Evolutionary conservation across 2,888 invertebrate species (phyloP), one percentile per base, ranked within the genome.

Genomic region (Eulithis testata): DNA sequence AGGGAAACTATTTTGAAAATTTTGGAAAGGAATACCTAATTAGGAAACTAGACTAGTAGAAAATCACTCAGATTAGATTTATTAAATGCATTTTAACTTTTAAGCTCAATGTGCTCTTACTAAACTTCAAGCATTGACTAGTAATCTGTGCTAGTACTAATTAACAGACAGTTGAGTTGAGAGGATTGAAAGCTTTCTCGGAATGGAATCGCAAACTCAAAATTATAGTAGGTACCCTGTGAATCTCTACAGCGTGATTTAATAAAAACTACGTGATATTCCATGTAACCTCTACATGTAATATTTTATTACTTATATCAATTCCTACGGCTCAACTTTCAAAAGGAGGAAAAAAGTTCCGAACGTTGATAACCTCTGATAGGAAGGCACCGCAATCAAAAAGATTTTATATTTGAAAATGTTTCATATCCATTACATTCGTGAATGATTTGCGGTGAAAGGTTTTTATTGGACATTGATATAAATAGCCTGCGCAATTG

Each of bases 391-490:
- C 52, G n/a, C 44, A 59, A 21, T 43, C 37, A 43, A 53, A 63
- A 55, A 60, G 12, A 53, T 43, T 57, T 66, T 66, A 69, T 64
- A 68, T 66, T 65, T 57, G 53, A 61, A 64, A 60, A 55, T 61
- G 45, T 63, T 70, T 68, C 36, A 64, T 62, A 55, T 60, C 55
- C 65, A 59, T 62, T 68, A 57, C 56, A 43, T 47, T 60, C 58
- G 43, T 63, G 54, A 66, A 68, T 68, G 47, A 65, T 61, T 62
- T 14, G 50, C 14, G 56, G 54, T 55, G 45, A 60, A 63, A 62
- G 54, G 58, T 64, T 65, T 58, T 61, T 63, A 66, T 69, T 66
- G 43, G 59, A 63, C 61, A 67, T 65, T 61, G 68, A 66, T 68
- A 59, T 63, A 40, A 8, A 70, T 54, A 49, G 52, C 31, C 44